Conservation (phyloP, 1,140 invertebrate genomes). For the Temnothorax nylanderi region DNA sequence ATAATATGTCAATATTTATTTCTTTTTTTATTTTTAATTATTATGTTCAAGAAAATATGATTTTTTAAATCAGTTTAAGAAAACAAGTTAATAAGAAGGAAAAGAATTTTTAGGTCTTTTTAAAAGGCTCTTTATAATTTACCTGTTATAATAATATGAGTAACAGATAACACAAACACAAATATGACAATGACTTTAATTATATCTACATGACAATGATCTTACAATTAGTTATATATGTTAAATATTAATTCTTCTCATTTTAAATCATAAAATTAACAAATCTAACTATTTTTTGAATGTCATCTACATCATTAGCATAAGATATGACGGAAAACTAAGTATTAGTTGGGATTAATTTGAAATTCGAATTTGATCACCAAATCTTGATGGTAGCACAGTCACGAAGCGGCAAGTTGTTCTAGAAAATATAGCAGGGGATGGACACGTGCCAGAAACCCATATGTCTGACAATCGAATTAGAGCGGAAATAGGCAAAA, state of each 20-base stretch:
- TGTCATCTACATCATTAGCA: neutral
- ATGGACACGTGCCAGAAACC: slow-evolving; percentile 73
- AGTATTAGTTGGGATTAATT: slow-evolving; percentile 59
- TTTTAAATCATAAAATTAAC: neutral
- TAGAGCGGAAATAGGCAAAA: slow-evolving; percentile 71
- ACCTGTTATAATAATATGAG: too few relatives aligned
- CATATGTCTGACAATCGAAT: slow-evolving; percentile 54
- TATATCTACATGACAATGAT: neutral
- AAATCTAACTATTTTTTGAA: neutral
- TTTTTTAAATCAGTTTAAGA: neutral
- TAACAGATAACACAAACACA: neutral
- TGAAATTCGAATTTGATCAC: slow-evolving; percentile 70
- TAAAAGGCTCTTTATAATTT: neutral
- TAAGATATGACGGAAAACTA: neutral
- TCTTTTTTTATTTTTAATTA: neutral
- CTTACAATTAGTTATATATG: neutral
- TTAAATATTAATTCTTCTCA: neutral
- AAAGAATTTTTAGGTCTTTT: neutral
- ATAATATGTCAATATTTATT: neutral
- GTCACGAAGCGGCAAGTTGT: slow-evolving; percentile 45
- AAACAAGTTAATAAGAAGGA: neutral
- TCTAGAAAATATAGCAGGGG: slow-evolving; percentile 56
- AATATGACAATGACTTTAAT: neutral
- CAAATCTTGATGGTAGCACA: slow-evolving; percentile 63
- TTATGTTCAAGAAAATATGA: neutral